Conservation (phyloP, 2,113 vertebrate genomes). For the Lonchura striata region DNA sequence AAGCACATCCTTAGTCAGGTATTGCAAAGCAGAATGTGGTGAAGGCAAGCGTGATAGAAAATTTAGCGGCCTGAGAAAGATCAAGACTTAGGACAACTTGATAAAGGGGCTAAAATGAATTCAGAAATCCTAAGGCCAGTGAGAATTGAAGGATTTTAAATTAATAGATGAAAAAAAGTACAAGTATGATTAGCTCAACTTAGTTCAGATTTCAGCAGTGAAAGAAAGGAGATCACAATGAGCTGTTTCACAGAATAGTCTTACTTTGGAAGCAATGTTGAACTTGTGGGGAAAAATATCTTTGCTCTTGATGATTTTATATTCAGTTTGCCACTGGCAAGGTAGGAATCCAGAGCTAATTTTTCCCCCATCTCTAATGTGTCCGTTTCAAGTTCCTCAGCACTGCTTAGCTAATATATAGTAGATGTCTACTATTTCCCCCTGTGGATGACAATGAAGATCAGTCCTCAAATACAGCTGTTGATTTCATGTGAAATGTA, state of each 20-base stretch:
- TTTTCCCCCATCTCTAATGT: not conserved
- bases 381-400: not conserved
- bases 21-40: not conserved
- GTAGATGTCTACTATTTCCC: not conserved
- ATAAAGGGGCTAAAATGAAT: not conserved
- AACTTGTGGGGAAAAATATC: not conserved
- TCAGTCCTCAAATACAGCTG: not conserved
- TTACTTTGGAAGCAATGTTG: not conserved
- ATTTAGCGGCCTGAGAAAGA: not conserved
- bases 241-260: not conserved
- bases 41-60: not conserved
- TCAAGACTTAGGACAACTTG: not conserved
- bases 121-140: not conserved
- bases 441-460: not conserved
- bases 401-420: not conserved
- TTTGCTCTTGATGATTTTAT: not conserved
- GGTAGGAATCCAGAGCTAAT: not conserved
- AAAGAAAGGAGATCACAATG: not conserved
- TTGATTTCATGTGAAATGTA: not conserved
- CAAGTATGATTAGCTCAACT: not conserved
- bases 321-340: not conserved
- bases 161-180: not conserved
- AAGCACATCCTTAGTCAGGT: not conserved
- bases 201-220: not conserved
- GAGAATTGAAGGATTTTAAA: not conserved